phyloP scores from a whole-genome alignment of 1,140 invertebrate genomes.

The Aphis craccivora region DNA sequence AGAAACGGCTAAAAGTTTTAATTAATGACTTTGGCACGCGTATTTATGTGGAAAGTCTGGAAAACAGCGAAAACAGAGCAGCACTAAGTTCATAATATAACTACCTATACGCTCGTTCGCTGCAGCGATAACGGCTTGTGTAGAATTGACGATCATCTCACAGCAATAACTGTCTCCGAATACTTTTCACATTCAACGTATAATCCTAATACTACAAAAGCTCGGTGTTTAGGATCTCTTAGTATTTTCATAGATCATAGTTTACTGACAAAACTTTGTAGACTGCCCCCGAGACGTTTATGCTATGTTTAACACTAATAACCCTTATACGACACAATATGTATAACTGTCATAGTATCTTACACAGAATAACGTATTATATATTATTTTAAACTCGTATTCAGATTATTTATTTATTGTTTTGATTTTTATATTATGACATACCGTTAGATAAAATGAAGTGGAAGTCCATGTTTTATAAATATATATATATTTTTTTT shows the following conservation, averaged over 20 bases:
- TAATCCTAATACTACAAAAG: neutral
- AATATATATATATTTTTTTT: no score
- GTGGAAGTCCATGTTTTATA: no score
- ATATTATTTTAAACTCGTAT: neutral
- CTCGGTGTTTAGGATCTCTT: neutral
- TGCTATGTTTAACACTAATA: neutral
- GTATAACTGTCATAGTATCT: neutral
- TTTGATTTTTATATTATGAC: neutral
- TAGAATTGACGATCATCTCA: neutral
- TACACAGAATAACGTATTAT: neutral
- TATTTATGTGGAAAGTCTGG: neutral
- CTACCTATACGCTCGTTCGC: neutral
- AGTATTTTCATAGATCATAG: neutral
- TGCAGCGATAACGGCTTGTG: neutral
- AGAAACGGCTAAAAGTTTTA: neutral
- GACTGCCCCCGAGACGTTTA: neutral
- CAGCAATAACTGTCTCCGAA: neutral
- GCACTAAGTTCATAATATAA: neutral
- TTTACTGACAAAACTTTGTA: neutral
- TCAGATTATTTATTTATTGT: neutral
- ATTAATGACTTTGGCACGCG: conserved; percentile 7
- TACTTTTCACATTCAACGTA: neutral
- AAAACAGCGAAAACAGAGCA: neutral
- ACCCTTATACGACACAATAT: neutral
- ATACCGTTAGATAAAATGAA: neutral